Base-by-base conservation (phyloP, 2,888 invertebrate species). In the Nasonia oneida region DNA sequence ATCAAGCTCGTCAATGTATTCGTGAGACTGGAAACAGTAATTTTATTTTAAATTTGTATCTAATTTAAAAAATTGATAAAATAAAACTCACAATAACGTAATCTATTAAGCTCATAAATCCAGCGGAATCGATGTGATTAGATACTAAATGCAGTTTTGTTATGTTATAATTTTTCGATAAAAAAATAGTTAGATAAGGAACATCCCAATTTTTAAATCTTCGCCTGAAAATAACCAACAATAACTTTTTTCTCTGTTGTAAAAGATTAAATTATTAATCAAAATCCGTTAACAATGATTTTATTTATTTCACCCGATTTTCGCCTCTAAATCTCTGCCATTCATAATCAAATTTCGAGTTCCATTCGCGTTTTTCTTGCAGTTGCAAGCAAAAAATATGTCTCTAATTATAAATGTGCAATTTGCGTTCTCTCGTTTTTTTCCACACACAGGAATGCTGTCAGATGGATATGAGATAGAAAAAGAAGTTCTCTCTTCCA, bases 301-400 rank as follows among this genome's bases (percentile, higher is more conserved):
- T 61, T 53, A 18, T 71, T 23, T 80, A 83, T 87, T 53, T 89
- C 86, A 94, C 94, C 93, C 90, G 78, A 93, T 92, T 90, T 92
- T 90, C 39, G 94, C 93, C 39, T 92, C 90, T 0, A 95, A 88
- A 87, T 95, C 94, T 81, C 94, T 94, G 0, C 95, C 95, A 87
- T 93, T 92, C 0, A 96, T 90, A 6, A 94, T 91, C 23, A 96
- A 91, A 88, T 93, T 93, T 2, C 93, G 94, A 0, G 94, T 94
- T 0, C 95, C 94, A 90, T 95, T 94, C 0, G 94, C 94, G 88
- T 95, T 95, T 90, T 95, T 94, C 88, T 95, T 94, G 87, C 86
- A 93, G 92, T 14, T 94, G 87, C 74, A 93, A 87, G 61, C 93
- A 92, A 89, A 90, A 53, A 89, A 88, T 15, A 80, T 10, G 61